Evolutionary conservation across 1,140 invertebrate species (phyloP).

Genomic region (Hesperophylax magnus): DNA sequence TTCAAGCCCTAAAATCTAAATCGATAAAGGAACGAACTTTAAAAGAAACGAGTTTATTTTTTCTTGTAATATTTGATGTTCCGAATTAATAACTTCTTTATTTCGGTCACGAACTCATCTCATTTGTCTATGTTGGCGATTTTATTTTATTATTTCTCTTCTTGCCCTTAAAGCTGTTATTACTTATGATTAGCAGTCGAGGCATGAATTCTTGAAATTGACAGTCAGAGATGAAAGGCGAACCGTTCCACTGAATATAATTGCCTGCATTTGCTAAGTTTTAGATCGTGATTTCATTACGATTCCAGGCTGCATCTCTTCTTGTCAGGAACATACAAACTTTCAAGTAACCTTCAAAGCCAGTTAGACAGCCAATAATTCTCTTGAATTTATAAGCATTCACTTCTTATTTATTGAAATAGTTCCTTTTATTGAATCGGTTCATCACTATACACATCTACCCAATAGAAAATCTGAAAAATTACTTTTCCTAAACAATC

Average conservation of each 20-base stretch:
- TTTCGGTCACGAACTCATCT: slow-evolving; percentile 30
- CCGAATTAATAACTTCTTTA: slow-evolving; percentile 27
- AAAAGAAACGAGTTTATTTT: no score
- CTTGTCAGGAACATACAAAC: slow-evolving; percentile 11
- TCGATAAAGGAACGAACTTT: no score
- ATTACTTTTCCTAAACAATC: no score
- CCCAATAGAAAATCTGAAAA: no score
- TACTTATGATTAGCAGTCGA: slow-evolving; percentile 27
- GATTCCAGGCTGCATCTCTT: slow-evolving; percentile 13
- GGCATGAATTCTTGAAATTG: slow-evolving; percentile 29
- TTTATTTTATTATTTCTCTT: slow-evolving; percentile 20
- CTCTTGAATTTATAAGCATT: no score
- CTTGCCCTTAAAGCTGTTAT: slow-evolving; percentile 1
- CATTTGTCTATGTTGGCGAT: slow-evolving; percentile 4
- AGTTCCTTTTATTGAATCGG: no score
- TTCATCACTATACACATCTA: no score
- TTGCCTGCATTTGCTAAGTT: slow-evolving; percentile 31
- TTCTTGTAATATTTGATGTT: background rate
- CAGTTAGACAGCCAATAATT: background rate
- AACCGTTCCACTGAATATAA: slow-evolving; percentile 14
- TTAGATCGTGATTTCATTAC: slow-evolving; percentile 20
- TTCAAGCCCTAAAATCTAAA: no score
- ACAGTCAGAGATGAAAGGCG: slow-evolving; percentile 31
- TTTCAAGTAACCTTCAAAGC: background rate
- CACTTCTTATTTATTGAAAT: no score